A percentile compares a stretch with the other conserved stretches of the same genome.
Conservation (phyloP, 2,797 vertebrate genomes). For the Hozukius guyotensis region DNA sequence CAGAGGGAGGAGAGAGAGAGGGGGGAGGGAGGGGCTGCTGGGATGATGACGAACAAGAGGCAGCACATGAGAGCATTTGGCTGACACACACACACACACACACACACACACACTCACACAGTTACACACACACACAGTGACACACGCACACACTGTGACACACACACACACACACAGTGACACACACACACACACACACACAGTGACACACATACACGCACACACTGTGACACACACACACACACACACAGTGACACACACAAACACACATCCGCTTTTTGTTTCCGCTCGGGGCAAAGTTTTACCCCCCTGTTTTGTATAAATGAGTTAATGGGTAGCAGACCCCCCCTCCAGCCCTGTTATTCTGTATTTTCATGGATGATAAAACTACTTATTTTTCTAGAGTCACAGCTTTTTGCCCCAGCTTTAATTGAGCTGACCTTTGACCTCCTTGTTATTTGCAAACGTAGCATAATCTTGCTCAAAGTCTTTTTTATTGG, state of each 20-base stretch:
- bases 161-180: not conserved
- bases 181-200: too few relatives aligned
- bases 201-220: too few relatives aligned
- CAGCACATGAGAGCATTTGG: too few relatives aligned
- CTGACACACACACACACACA: too few relatives aligned
- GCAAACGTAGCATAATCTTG: not conserved
- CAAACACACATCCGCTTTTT: conserved; percentile 35
- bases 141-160: too few relatives aligned
- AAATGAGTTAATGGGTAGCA: not conserved
- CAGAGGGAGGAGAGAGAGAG: too few relatives aligned
- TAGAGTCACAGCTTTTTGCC: not conserved
- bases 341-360: not conserved
- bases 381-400: not conserved
- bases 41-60: too few relatives aligned
- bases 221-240: too few relatives aligned
- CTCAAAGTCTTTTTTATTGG: too few relatives aligned
- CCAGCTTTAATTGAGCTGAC: not conserved
- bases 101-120: too few relatives aligned
- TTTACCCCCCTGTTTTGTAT: not conserved
- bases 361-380: not conserved
- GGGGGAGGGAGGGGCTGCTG: too few relatives aligned
- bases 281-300: conserved; percentile 33
- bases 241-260: not conserved
- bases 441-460: conserved; percentile 30
- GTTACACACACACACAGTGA: too few relatives aligned